Percentiles rank a stretch among this genome's conserved stretches.
Conservation (phyloP, 2,888 invertebrate species). For the Euspilapteryx auroguttella region DNA sequence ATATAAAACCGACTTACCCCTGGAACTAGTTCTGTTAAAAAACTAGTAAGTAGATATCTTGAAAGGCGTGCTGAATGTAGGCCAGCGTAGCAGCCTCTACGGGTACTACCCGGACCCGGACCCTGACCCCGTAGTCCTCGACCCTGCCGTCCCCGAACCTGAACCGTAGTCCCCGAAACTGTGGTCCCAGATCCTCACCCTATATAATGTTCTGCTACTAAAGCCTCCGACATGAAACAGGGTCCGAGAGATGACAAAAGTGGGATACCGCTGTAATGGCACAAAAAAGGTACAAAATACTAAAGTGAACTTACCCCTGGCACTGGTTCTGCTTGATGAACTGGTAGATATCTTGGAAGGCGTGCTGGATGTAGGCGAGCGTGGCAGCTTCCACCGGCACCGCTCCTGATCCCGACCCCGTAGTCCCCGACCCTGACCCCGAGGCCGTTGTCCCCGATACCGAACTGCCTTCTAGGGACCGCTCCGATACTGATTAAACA, state of each 20-base stretch:
- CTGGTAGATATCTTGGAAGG: conserved; percentile 45
- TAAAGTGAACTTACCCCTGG: conserved; percentile 29
- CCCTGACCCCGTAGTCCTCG: too few species aligned
- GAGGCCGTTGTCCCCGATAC: conserved; percentile 33
- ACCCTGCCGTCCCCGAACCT: conserved; percentile 28
- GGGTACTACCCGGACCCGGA: too few species aligned
- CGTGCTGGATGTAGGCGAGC: conserved; percentile 46
- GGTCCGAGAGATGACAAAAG: too few species aligned
- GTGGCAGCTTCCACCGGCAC: conserved; percentile 49
- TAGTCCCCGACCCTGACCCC: conserved; percentile 39
- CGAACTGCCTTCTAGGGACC: conserved; percentile 35
- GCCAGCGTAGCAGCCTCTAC: conserved; percentile 47
- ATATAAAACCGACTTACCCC: conserved; percentile 31
- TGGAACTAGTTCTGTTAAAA: conserved; percentile 50
- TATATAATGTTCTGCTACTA: too few species aligned
- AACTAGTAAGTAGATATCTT: conserved; percentile 44
- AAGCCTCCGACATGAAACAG: too few species aligned
- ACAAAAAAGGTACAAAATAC: background rate
- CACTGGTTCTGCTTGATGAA: conserved; percentile 53
- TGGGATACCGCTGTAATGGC: background rate
- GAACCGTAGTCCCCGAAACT: too few species aligned
- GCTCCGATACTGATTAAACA: conserved; percentile 30
- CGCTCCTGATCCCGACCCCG: conserved; percentile 38
- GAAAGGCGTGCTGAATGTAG: conserved; percentile 50
- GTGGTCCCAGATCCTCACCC: too few species aligned